Conservation (phyloP, 1,140 invertebrate species). For the Diprion similis region DNA sequence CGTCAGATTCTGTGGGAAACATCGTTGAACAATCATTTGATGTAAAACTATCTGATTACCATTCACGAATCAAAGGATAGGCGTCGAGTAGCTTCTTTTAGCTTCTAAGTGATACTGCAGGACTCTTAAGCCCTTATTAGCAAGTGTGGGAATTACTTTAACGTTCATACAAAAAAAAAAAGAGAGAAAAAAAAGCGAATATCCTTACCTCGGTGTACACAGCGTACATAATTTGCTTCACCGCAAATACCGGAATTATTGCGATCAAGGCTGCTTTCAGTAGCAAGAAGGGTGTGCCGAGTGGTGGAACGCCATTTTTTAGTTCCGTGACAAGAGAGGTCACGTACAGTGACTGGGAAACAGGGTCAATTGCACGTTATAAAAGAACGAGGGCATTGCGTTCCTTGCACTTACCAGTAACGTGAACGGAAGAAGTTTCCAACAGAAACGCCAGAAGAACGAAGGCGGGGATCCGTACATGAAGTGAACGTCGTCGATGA, state of each 20-base stretch:
- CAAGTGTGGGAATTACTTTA: no score
- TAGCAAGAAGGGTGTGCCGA: neutral
- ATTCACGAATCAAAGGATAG: no score
- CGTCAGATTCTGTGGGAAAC: neutral
- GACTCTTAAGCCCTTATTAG: no score
- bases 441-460: neutral
- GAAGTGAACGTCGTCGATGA: neutral
- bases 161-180: no score
- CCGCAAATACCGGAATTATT: neutral
- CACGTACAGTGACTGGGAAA: neutral
- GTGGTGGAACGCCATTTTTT: neutral
- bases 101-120: no score
- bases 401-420: neutral
- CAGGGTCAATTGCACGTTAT: no score
- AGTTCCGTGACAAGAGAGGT: neutral
- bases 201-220: neutral
- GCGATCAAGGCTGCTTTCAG: neutral
- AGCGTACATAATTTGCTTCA: neutral
- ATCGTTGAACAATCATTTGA: neutral
- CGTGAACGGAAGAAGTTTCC: neutral
- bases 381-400: no score
- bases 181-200: neutral
- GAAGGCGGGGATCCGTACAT: neutral
- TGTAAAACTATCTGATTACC: no score
- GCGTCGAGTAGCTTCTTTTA: no score